A percentile compares a stretch with the other conserved stretches of the same genome.
Evolutionary conservation across 35 echinoderm and acorn worm species (phyloP).

Genomic region (Eucidaris tribuloides): DNA sequence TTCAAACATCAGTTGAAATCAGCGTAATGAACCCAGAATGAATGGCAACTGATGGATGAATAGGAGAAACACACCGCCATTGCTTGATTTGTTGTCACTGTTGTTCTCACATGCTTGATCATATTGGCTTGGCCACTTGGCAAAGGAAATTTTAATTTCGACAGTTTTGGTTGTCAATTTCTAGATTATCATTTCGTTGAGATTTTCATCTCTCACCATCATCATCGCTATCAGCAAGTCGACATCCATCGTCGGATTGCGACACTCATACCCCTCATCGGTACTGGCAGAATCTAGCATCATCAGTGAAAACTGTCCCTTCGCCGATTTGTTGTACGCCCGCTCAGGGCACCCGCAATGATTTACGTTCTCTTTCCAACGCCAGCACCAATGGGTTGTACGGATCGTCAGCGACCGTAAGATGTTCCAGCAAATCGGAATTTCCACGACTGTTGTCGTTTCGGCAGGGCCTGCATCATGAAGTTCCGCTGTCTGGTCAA

Average conservation of each 20-base stretch:
- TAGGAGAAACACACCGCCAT: background rate
- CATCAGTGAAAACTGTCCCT: no score
- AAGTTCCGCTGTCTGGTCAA: background rate
- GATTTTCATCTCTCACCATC: background rate
- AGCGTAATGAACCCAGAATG: background rate
- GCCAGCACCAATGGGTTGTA: conserved; percentile 6
- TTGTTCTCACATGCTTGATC: background rate
- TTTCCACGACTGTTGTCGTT: background rate
- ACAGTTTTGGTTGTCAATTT: background rate
- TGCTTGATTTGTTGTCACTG: background rate
- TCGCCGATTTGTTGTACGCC: background rate
- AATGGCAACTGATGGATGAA: conserved; percentile 10
- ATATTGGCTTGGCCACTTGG: no score
- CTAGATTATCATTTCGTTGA: background rate
- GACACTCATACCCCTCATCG: background rate
- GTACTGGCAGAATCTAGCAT: background rate
- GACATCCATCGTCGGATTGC: background rate
- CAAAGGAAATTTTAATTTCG: background rate
- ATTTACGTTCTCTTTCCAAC: background rate
- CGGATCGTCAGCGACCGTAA: background rate
- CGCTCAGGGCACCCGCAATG: background rate
- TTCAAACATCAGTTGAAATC: background rate
- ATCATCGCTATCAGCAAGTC: background rate
- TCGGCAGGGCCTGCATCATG: background rate
- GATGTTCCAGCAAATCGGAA: background rate